Evolutionary conservation across 2,888 invertebrate species (phyloP).

Genomic region (Caenorhabditis panamensis): DNA sequence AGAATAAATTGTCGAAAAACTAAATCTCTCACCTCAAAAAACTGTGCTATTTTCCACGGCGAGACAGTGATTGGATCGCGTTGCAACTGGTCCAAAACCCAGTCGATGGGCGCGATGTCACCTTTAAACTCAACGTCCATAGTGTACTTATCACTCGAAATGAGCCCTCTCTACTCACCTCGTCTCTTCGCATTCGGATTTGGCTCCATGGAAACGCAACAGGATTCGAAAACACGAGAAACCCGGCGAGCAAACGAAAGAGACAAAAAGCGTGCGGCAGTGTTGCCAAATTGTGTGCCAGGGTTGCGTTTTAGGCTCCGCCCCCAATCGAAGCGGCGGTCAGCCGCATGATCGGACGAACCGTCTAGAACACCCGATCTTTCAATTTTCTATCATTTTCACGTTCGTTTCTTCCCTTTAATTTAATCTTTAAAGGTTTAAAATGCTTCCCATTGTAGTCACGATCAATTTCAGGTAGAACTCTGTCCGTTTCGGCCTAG

Average conservation of each 20-base stretch:
- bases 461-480: too few relatives aligned
- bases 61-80: slow-evolving; percentile 19
- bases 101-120: slow-evolving; percentile 6
- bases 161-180: background rate
- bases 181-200: background rate
- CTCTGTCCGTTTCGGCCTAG: too few relatives aligned
- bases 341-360: too few relatives aligned
- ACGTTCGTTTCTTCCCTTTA: background rate
- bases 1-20: background rate
- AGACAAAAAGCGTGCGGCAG: slow-evolving; percentile 10
- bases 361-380: background rate
- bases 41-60: slow-evolving; percentile 29
- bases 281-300: slow-evolving; percentile 26
- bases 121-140: background rate
- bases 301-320: slow-evolving; percentile 7
- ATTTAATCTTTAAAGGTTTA: too few relatives aligned
- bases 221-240: background rate
- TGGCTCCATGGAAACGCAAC: background rate
- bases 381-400: background rate
- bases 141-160: slow-evolving; percentile 2
- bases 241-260: background rate
- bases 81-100: slow-evolving; percentile 10
- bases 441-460: too few relatives aligned
- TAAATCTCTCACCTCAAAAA: slow-evolving; percentile 24
- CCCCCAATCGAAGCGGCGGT: slow-evolving; percentile 19